Conservation (phyloP, 2,797 vertebrate species). For the Fistularia commersonii region DNA sequence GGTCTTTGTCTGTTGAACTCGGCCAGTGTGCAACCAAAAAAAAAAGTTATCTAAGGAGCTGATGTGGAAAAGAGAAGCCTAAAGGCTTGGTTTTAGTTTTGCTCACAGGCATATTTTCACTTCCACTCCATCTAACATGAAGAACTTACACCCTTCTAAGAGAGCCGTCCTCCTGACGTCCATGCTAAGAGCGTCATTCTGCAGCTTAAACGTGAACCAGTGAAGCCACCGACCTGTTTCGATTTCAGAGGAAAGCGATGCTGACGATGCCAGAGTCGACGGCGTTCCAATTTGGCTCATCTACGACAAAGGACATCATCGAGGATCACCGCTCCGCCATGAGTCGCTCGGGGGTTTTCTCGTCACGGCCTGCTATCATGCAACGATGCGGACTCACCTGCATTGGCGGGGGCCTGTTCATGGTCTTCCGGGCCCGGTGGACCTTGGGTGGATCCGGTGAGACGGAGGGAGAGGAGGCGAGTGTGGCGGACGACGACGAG, state of each 20-base stretch:
- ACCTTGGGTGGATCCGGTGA: conserved; percentile 76
- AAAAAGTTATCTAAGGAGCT: too few relatives aligned
- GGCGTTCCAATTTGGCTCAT: conserved; percentile 48
- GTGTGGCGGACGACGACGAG: conserved; percentile 5
- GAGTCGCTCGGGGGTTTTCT: too few relatives aligned
- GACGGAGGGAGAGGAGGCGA: conserved; percentile 24
- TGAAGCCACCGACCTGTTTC: conserved; percentile 54
- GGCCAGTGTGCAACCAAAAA: too few relatives aligned
- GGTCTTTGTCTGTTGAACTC: too few relatives aligned
- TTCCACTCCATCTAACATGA: too few relatives aligned
- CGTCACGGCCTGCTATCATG: not conserved
- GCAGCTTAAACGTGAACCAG: not conserved
- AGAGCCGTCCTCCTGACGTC: too few relatives aligned
- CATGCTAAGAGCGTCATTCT: too few relatives aligned
- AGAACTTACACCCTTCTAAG: too few relatives aligned
- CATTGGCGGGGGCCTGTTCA: conserved; percentile 80
- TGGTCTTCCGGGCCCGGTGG: conserved; percentile 89
- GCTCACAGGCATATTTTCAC: too few relatives aligned
- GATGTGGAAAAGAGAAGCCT: too few relatives aligned
- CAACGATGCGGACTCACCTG: conserved; percentile 70
- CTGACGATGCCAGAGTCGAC: conserved; percentile 37
- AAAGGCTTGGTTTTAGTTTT: too few relatives aligned
- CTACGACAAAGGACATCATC: conserved; percentile 26
- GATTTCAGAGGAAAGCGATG: conserved; percentile 35
- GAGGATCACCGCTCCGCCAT: too few relatives aligned